These are phyloP conservation scores for Anthoptus insignis DNA, from an alignment of 2,888 invertebrate genomes.

Conservation along the genomic window DNA sequence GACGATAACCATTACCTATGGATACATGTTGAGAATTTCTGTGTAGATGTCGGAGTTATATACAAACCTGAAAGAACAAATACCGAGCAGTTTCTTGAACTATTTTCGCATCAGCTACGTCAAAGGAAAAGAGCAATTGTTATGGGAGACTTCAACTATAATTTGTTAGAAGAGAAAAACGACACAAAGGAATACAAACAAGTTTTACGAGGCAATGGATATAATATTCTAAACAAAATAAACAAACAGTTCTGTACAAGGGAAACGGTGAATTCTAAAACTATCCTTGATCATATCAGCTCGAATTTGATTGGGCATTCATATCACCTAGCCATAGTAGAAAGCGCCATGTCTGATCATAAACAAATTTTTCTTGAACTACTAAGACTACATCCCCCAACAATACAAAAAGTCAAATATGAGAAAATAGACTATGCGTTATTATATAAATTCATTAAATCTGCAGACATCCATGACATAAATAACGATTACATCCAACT, in stretches of 20 bases:
- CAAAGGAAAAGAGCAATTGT: not conserved
- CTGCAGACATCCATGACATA: too few species aligned
- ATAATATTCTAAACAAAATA: constrained; percentile 12
- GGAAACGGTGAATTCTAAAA: not conserved
- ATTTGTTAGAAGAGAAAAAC: not conserved
- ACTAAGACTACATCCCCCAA: too few species aligned
- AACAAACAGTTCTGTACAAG: constrained; percentile 2
- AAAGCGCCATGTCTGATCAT: constrained; percentile 9
- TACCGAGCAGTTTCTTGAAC: not conserved
- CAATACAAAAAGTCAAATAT: too few species aligned
- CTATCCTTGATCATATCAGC: constrained; percentile 4
- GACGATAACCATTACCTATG: not conserved
- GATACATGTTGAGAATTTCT: constrained; percentile 7
- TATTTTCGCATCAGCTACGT: not conserved
- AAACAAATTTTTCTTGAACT: not conserved
- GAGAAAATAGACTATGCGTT: too few species aligned
- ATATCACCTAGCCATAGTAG: not conserved
- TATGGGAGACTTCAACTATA: constrained; percentile 5
- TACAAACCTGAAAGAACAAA: constrained; percentile 12
- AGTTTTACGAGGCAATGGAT: not conserved
- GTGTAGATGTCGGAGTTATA: not conserved
- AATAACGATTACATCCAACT: too few species aligned
- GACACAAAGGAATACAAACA: not conserved
- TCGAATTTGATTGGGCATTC: constrained; percentile 2
- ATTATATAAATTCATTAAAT: too few species aligned